phyloP scores from a whole-genome alignment of 1,140 invertebrate species.

The Heliconius nattereri region DNA sequence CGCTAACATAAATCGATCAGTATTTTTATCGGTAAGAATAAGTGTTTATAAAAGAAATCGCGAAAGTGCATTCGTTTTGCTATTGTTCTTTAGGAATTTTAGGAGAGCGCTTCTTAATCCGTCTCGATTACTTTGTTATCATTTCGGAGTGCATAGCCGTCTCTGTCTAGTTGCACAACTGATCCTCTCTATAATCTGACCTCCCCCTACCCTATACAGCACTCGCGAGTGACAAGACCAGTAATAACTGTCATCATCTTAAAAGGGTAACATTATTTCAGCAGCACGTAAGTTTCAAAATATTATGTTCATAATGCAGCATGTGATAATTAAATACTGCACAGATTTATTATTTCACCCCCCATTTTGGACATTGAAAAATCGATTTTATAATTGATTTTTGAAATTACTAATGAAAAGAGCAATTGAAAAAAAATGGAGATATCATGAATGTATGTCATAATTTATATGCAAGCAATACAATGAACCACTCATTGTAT shows the following conservation, averaged over 20 bases:
- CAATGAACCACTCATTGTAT: not conserved
- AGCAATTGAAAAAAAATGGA: not conserved
- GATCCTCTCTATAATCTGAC: conserved; percentile 46
- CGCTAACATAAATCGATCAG: conserved; percentile 70
- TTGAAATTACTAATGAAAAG: not conserved
- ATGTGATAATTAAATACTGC: not conserved
- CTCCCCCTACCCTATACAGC: conserved; percentile 42
- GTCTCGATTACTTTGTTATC: not conserved
- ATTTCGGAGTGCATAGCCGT: conserved; percentile 40
- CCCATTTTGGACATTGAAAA: not conserved
- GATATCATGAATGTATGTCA: no score
- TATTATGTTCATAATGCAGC: conserved; percentile 11
- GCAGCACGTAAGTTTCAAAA: conserved; percentile 65
- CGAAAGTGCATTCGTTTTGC: conserved; percentile 48
- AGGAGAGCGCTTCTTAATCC: not conserved
- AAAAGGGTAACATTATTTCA: conserved; percentile 56
- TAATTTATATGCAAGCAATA: not conserved
- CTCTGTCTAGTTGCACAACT: conserved; percentile 62
- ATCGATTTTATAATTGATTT: not conserved
- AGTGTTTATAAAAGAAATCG: conserved; percentile 39
- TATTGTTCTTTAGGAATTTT: not conserved
- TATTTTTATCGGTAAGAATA: conserved; percentile 78
- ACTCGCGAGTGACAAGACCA: conserved; percentile 58
- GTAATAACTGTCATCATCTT: conserved; percentile 38
- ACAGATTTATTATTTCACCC: not conserved